Base-by-base conservation (phyloP, 2,113 vertebrate genomes). In the Talpa occidentalis region DNA sequence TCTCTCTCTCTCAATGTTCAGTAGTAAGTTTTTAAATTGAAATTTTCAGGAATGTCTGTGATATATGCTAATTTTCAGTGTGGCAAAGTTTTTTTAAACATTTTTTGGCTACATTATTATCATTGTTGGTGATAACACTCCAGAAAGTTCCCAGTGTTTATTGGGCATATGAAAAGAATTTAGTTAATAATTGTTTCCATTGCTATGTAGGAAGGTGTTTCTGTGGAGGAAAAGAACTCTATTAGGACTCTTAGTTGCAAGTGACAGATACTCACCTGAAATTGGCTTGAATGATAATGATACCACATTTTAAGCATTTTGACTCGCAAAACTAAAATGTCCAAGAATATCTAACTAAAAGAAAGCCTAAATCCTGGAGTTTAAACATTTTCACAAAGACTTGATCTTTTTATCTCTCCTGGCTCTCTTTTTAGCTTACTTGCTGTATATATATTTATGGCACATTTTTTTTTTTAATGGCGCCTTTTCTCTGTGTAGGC, bases 351-450 rank as follows among this genome's bases (percentile, higher is more conserved):
- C 56, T 83, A 89, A 24, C 16, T 67, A 84, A 1, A 91, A 84
- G 19, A 17, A 83, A 14, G 6, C 40, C 4, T 88, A 94, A 90
- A 90, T 77, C 8, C n/a, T 49, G 3, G 8, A 42, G 28, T 40
- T 94, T 92, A 92, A 82, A 73, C 14, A 52, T 77, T 84, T 95
- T 88, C 32, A 59, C 82, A 10, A 60, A 5, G 15, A 62, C 26
- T 72, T 69, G 17, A 49, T 56, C 69, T 93, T 28, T 6, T 22
- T 47, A 60, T 7, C 16, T 82, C 54, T 30, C 15, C 76, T 95
- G 40, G 4, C 24, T 94, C 32, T 67, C 17, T 10, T 92, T 92
- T 72, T 83, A 60, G 62, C 37, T 85, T 80, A 47, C 1, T 69
- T 89, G 5, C 15, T 93, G 44, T 21, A 19, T 81, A 26, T 62